Conservation (phyloP, 2,888 invertebrate genomes). For the Lepeophtheirus nordmannii region DNA sequence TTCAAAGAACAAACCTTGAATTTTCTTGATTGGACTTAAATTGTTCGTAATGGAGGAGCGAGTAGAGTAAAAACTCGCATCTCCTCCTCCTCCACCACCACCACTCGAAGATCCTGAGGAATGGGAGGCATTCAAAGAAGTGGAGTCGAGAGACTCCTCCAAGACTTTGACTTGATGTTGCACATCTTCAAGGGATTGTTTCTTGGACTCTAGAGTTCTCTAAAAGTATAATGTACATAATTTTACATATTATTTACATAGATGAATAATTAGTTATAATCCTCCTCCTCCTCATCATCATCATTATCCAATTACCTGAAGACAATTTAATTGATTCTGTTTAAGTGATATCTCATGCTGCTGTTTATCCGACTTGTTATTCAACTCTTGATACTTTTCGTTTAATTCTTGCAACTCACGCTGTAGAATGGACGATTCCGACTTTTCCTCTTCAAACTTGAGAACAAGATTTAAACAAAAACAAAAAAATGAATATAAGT, state of each 20-base stretch:
- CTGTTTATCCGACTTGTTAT: not conserved
- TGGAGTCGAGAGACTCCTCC: not conserved
- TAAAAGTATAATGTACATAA: not conserved
- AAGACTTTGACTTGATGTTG: not conserved
- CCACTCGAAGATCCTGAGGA: not conserved
- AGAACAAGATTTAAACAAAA: not conserved
- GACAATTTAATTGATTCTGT: not conserved
- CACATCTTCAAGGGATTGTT: not conserved
- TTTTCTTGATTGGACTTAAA: too few species aligned
- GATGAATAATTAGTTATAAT: too few species aligned
- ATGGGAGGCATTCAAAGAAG: not conserved
- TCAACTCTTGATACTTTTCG: not conserved
- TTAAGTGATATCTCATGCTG: not conserved
- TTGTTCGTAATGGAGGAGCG: too few species aligned
- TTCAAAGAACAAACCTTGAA: too few species aligned
- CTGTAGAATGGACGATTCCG: not conserved
- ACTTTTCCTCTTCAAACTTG: not conserved
- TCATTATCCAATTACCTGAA: not conserved
- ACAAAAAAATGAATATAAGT: not conserved
- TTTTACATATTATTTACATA: too few species aligned
- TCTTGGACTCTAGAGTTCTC: not conserved
- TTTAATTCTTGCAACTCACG: not conserved
- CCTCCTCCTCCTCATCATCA: too few species aligned
- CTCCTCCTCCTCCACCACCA: too few species aligned
- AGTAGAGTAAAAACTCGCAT: too few species aligned